These are phyloP conservation scores for Hybos culiciformis DNA, from an alignment of 2,888 invertebrate genomes.

Conservation along the genomic window DNA sequence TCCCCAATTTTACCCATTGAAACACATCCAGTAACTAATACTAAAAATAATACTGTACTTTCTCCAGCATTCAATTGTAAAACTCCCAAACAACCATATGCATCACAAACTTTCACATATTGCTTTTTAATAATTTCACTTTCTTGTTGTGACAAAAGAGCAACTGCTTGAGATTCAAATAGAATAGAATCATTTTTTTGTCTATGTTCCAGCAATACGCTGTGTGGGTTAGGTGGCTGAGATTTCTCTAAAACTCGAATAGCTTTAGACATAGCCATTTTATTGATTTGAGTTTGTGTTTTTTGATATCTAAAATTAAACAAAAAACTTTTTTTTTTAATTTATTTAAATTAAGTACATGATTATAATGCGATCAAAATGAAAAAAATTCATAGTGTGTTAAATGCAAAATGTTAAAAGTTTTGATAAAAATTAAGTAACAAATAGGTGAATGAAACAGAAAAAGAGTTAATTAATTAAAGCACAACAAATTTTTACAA, in stretches of 20 bases:
- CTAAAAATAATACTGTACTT: constrained; percentile 71
- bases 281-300: no score
- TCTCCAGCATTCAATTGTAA: constrained; percentile 77
- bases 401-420: no score
- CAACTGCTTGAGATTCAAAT: constrained; percentile 87
- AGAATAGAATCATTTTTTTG: constrained; percentile 74
- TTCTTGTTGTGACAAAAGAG: constrained; percentile 52
- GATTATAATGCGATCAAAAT: no score
- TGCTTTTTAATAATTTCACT: constrained; percentile 78
- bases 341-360: no score
- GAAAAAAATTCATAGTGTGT: no score
- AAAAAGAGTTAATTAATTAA: no score
- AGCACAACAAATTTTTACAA: no score
- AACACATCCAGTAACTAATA: constrained; percentile 88
- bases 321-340: no score
- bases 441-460: no score
- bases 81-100: constrained; percentile 92
- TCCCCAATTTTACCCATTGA: constrained; percentile 93
- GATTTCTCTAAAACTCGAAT: constrained; percentile 84
- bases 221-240: constrained; percentile 73
- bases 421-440: no score
- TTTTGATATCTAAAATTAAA: no score
- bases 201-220: constrained; percentile 78
- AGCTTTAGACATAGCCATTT: constrained; percentile 89
- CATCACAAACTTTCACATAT: constrained; percentile 84